phyloP scores from a whole-genome alignment of 2,797 vertebrate species.

The Gymnothorax reevesii region DNA sequence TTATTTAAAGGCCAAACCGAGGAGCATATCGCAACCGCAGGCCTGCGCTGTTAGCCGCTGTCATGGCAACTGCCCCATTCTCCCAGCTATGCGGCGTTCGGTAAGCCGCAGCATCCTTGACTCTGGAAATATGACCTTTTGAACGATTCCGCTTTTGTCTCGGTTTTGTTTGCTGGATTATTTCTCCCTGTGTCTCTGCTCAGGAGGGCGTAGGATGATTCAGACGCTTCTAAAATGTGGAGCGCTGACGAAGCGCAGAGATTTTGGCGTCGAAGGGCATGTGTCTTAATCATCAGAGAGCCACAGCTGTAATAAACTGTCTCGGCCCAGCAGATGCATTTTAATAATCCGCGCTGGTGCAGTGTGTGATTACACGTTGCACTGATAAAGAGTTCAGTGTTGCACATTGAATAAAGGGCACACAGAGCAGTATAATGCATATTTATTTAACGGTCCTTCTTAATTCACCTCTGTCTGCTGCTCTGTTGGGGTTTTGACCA shows the following conservation, averaged over 20 bases:
- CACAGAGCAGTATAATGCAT: background rate
- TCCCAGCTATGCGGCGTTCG: background rate
- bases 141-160: background rate
- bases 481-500: background rate
- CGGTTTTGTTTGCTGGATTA: background rate
- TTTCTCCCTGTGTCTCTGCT: background rate
- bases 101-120: background rate
- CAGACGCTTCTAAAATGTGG: background rate
- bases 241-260: background rate
- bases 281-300: background rate
- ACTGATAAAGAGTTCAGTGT: background rate
- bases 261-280: background rate
- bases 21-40: background rate
- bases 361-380: background rate
- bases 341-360: background rate
- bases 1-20: slow-evolving; percentile 40
- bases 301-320: background rate
- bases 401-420: background rate
- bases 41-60: background rate
- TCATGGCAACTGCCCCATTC: slow-evolving; percentile 35
- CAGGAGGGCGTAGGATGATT: background rate
- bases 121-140: background rate
- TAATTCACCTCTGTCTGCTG: background rate
- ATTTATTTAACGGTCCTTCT: background rate
- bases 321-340: background rate